These are phyloP conservation scores for Campoplex nolae DNA, from an alignment of 2,888 invertebrate species.

Conservation along the genomic window DNA sequence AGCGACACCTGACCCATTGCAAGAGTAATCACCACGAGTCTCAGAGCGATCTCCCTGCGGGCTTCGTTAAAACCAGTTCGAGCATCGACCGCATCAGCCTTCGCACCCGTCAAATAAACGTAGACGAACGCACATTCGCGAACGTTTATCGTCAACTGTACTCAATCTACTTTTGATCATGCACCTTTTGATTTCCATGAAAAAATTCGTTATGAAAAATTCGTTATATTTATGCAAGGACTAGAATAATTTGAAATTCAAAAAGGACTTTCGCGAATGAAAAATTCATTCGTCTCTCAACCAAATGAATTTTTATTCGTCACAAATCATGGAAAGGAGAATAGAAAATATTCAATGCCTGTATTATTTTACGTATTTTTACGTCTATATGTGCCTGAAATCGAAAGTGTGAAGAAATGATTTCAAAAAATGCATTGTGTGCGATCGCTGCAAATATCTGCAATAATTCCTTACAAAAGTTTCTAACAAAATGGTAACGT, in stretches of 20 bases:
- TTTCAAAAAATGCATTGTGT: background rate
- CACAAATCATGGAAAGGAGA: background rate
- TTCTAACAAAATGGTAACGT: no score
- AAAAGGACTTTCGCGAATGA: background rate
- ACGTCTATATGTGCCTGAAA: background rate
- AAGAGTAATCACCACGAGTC: constrained; percentile 63
- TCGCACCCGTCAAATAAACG: constrained; percentile 31
- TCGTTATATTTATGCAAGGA: background rate
- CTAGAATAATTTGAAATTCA: background rate
- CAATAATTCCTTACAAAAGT: no score
- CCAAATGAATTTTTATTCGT: background rate
- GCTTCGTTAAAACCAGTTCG: constrained; percentile 45
- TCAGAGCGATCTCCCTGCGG: constrained; percentile 15
- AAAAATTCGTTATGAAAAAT: background rate
- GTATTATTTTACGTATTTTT: background rate
- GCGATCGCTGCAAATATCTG: background rate
- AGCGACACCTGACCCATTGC: constrained; percentile 75
- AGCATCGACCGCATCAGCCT: constrained; percentile 26
- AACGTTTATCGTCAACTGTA: constrained; percentile 8
- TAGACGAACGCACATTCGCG: constrained; percentile 4
- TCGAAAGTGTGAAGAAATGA: background rate
- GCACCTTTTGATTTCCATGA: background rate
- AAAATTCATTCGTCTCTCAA: background rate
- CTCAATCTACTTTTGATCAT: background rate
- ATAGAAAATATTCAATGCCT: background rate